phyloP scores from a whole-genome alignment of 2,888 invertebrate genomes.

The Emesis russula region DNA sequence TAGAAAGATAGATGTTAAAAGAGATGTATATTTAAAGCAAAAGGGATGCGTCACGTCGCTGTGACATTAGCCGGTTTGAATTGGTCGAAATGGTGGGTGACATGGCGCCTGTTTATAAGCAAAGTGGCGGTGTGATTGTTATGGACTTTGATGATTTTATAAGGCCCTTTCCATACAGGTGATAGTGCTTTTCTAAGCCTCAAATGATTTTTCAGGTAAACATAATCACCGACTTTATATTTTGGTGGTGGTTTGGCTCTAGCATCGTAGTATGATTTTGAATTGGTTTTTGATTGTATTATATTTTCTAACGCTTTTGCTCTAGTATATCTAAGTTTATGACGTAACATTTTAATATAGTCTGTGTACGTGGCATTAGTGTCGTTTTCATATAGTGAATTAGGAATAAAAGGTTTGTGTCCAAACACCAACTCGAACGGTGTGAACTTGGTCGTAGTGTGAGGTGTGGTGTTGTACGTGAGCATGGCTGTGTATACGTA shows the following conservation, averaged over 20 bases:
- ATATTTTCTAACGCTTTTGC: conserved; percentile 21
- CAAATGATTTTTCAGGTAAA: not conserved
- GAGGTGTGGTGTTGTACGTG: not conserved
- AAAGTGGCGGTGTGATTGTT: not conserved
- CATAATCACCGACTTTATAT: conserved; percentile 1
- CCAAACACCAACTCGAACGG: not conserved
- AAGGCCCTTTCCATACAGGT: not conserved
- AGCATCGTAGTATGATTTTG: conserved; percentile 17
- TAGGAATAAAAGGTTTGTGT: not conserved
- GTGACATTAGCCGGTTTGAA: not conserved
- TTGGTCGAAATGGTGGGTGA: conserved; percentile 5
- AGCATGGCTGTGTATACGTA: conserved; percentile 9
- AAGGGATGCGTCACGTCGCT: not conserved
- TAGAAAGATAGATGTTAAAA: too few relatives aligned
- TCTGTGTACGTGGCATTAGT: not conserved
- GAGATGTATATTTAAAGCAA: too few relatives aligned
- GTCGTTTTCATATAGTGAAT: not conserved
- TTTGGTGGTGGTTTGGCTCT: not conserved
- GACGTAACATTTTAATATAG: not conserved
- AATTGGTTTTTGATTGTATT: not conserved
- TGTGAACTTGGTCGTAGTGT: not conserved
- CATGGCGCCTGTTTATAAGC: conserved; percentile 4
- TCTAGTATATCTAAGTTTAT: not conserved
- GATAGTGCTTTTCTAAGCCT: not conserved
- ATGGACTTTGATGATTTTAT: not conserved